Conservation (phyloP, 2,888 invertebrate species). For the Terebella lapidaria region DNA sequence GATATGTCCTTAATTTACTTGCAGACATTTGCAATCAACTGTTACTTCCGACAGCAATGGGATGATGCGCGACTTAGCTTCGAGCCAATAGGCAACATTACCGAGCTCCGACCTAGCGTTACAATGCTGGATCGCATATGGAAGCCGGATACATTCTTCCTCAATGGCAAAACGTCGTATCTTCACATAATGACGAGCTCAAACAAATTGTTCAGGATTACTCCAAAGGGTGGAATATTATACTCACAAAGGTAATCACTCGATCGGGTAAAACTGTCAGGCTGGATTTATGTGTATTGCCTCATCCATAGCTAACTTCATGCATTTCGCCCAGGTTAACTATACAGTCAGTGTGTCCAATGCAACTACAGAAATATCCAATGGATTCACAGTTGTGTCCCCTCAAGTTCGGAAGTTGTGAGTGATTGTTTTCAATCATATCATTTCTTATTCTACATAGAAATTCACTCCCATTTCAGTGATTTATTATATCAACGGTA, state of each 20-base stretch:
- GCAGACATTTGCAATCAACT: constrained; percentile 82
- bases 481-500: no score
- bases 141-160: constrained; percentile 85
- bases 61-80: constrained; percentile 72
- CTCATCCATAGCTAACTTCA: no score
- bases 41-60: constrained; percentile 86
- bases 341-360: constrained; percentile 77
- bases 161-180: constrained; percentile 90
- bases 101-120: constrained; percentile 25
- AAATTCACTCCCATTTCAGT: no score
- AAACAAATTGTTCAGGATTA: constrained; percentile 80
- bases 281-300: no score
- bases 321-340: constrained; percentile 65
- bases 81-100: constrained; percentile 23
- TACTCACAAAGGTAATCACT: constrained; percentile 26
- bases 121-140: constrained; percentile 77
- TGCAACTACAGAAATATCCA: constrained; percentile 67
- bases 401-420: constrained; percentile 73
- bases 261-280: no score
- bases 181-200: constrained; percentile 91
- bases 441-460: no score
- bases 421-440: no score
- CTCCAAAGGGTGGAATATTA: constrained; percentile 66
- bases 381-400: constrained; percentile 80
- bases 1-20: no score